phyloP scores from a whole-genome alignment of 2,888 invertebrate genomes.

The Ametastegia equiseti region DNA sequence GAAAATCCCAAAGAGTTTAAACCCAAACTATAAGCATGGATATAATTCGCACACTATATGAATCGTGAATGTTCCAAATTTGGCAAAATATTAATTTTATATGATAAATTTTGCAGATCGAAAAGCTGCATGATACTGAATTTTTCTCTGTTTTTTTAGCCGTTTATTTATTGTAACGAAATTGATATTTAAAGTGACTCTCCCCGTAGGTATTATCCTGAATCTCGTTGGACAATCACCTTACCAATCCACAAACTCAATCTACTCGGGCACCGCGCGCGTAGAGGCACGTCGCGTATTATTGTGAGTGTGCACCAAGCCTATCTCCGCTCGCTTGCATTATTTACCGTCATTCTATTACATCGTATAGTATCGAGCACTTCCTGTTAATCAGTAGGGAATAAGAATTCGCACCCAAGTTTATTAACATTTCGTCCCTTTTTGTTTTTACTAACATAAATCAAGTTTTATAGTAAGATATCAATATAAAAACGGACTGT shows the following conservation, averaged over 20 bases:
- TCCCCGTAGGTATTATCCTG: background rate
- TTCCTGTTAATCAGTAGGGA: conserved; percentile 62
- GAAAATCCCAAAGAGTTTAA: no score
- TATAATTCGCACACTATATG: no score
- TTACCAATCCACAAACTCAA: conserved; percentile 14
- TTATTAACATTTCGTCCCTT: background rate
- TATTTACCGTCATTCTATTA: conserved; percentile 66
- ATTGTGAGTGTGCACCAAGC: conserved; percentile 73
- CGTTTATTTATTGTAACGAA: background rate
- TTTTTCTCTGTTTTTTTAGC: background rate
- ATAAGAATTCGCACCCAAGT: conserved; percentile 6
- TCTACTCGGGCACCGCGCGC: conserved; percentile 10
- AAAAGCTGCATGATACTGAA: background rate
- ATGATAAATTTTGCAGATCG: background rate
- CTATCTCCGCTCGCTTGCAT: conserved; percentile 72
- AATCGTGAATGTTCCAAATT: no score
- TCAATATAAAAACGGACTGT: no score
- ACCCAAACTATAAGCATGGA: no score
- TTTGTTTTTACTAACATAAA: background rate
- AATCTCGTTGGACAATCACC: background rate
- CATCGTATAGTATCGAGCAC: conserved; percentile 52
- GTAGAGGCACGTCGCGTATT: conserved; percentile 56
- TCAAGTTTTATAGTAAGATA: no score
- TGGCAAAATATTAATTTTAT: no score
- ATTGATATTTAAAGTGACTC: background rate